Conservation (phyloP, 2,888 invertebrate genomes). For the Lepidocyrtoides sp. region DNA sequence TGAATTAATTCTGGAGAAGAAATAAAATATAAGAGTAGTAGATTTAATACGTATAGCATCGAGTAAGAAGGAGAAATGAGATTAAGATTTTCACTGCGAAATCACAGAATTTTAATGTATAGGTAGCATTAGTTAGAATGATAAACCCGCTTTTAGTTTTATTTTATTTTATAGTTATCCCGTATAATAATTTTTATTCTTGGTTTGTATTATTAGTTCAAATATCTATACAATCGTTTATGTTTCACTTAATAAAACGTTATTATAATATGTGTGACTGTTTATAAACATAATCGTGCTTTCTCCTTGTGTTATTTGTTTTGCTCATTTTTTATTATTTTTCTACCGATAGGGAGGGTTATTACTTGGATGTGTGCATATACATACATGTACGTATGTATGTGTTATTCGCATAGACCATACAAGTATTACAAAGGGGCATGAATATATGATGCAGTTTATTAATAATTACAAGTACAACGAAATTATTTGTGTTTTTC, state of each 20-base stretch:
- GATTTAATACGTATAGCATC: neutral
- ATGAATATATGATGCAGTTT: too few species aligned
- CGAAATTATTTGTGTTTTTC: slow-evolving; percentile 33
- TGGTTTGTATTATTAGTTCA: slow-evolving; percentile 36
- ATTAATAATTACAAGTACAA: too few species aligned
- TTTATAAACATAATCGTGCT: neutral
- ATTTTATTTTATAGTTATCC: slow-evolving; percentile 30
- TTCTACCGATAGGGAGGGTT: too few species aligned
- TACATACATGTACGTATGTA: too few species aligned
- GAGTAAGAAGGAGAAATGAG: neutral
- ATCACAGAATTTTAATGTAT: slow-evolving; percentile 14
- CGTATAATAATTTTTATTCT: slow-evolving; percentile 41
- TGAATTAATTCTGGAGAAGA: neutral
- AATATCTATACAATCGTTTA: slow-evolving; percentile 34
- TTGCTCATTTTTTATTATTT: neutral
- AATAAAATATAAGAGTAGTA: neutral
- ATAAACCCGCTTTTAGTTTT: slow-evolving; percentile 45
- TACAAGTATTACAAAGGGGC: too few species aligned
- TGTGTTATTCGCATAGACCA: too few species aligned
- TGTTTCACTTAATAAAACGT: slow-evolving; percentile 65
- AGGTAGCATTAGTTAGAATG: neutral
- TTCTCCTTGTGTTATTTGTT: slow-evolving; percentile 15
- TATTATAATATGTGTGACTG: slow-evolving; percentile 29
- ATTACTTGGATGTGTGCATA: too few species aligned
- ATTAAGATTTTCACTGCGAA: slow-evolving; percentile 12